Percentiles rank a stretch among this genome's conserved stretches.
Evolutionary conservation across 2,888 invertebrate species (phyloP).

Genomic region (Chymomyza amoena): DNA sequence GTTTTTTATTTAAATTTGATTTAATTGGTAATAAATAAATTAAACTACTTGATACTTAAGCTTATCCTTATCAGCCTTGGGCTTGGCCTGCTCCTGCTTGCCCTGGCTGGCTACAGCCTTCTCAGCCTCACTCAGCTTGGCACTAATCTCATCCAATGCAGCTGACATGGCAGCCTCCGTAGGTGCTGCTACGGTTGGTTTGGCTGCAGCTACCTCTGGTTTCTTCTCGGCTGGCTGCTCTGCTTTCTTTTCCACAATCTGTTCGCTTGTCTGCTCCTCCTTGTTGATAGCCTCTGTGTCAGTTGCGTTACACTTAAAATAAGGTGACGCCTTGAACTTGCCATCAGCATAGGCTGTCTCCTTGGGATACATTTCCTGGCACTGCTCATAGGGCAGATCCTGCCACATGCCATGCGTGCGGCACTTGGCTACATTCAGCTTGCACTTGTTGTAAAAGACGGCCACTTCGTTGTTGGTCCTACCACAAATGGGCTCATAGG

Average conservation of each 20-base stretch:
- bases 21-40: background rate
- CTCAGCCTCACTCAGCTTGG: constrained; percentile 22
- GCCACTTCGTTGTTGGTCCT: constrained; percentile 66
- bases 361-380: constrained; percentile 61
- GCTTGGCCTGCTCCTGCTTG: constrained; percentile 6
- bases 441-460: constrained; percentile 74
- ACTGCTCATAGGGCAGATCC: constrained; percentile 62
- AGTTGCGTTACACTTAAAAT: constrained; percentile 43
- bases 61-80: constrained; percentile 37
- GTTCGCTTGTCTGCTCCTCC: constrained; percentile 18
- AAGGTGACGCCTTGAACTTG: constrained; percentile 69
- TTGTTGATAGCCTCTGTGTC: background rate
- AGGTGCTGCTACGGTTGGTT: constrained; percentile 8
- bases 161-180: constrained; percentile 28
- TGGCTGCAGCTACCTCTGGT: constrained; percentile 1
- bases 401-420: constrained; percentile 72
- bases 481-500: constrained; percentile 72
- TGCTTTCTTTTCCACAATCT: constrained; percentile 28
- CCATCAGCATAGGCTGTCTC: constrained; percentile 68
- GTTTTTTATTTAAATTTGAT: background rate
- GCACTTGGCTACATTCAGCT: constrained; percentile 73
- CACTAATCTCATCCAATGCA: constrained; percentile 26
- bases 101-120: constrained; percentile 16
- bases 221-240: constrained; percentile 36
- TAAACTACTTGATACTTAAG: constrained; percentile 51